Evolutionary conservation across 2,113 vertebrate genomes (phyloP).

Genomic region (Poecilia latipinna): DNA sequence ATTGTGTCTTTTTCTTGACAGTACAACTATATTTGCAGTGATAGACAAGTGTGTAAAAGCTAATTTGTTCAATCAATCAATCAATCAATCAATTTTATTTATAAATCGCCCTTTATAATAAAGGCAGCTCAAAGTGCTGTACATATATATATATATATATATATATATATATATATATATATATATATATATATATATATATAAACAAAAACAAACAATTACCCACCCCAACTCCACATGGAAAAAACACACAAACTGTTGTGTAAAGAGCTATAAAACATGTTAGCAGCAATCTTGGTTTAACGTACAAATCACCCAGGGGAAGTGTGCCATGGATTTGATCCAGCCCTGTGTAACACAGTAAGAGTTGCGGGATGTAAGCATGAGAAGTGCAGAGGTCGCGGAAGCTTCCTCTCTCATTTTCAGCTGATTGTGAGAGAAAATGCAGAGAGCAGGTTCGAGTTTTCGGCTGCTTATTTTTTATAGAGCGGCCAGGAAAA

Average conservation of each 20-base stretch:
- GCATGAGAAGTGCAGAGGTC: slow-evolving; percentile 25
- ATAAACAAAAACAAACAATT: no score
- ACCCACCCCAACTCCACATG: no score
- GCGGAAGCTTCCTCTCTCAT: slow-evolving; percentile 54
- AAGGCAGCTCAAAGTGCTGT: no score
- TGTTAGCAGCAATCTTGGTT: background rate
- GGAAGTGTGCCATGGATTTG: slow-evolving; percentile 3
- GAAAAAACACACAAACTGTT: no score
- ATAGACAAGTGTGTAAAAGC: background rate
- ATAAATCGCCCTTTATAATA: no score
- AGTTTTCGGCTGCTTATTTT: slow-evolving; percentile 75
- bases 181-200: no score
- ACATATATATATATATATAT: no score
- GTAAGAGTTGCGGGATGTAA: slow-evolving; percentile 43
- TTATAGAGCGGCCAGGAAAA: slow-evolving; percentile 60
- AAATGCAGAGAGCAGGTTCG: slow-evolving; percentile 55
- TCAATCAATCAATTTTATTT: no score
- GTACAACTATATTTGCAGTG: background rate
- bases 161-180: no score
- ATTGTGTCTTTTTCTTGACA: background rate
- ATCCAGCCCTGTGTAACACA: slow-evolving; percentile 46
- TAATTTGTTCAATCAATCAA: background rate
- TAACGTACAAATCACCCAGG: slow-evolving; percentile 3
- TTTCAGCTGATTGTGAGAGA: slow-evolving; percentile 64
- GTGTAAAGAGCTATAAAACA: background rate